Conservation (phyloP, 2,888 invertebrate species). For the Argyra leucocephala region DNA sequence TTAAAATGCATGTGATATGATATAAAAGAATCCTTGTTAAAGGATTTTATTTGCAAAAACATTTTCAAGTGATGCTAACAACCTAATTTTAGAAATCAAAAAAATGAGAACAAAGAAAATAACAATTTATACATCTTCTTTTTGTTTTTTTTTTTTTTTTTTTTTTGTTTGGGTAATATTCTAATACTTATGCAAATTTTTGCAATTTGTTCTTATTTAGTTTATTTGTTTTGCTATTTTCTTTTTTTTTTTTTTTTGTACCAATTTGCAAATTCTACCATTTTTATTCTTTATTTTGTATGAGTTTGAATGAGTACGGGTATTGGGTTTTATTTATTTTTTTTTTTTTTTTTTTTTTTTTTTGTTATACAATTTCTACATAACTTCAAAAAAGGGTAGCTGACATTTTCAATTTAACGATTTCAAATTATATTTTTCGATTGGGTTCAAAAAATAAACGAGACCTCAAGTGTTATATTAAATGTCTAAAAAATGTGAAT, state of each 20-base stretch:
- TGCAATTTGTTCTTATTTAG: background rate
- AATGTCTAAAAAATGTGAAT: no score
- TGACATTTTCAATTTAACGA: no score
- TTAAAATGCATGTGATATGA: background rate
- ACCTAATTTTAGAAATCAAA: background rate
- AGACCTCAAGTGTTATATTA: no score
- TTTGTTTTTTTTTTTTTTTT: background rate
- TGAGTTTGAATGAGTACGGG: no score
- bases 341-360: no score
- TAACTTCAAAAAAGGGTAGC: no score
- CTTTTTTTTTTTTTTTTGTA: background rate
- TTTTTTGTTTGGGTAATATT: background rate
- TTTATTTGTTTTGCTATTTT: background rate
- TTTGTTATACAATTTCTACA: no score
- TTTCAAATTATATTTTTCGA: no score
- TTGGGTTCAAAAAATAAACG: no score
- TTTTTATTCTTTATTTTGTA: background rate
- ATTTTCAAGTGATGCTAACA: background rate
- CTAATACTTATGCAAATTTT: conserved; percentile 2
- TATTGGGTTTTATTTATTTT: no score
- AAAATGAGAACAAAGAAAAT: background rate
- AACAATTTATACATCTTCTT: no score
- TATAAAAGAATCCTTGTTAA: conserved; percentile 7
- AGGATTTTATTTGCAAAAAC: conserved; percentile 7
- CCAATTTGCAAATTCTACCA: background rate